These are phyloP conservation scores for Tetraneura akinire DNA, from an alignment of 1,140 invertebrate genomes.

Conservation along the genomic window DNA sequence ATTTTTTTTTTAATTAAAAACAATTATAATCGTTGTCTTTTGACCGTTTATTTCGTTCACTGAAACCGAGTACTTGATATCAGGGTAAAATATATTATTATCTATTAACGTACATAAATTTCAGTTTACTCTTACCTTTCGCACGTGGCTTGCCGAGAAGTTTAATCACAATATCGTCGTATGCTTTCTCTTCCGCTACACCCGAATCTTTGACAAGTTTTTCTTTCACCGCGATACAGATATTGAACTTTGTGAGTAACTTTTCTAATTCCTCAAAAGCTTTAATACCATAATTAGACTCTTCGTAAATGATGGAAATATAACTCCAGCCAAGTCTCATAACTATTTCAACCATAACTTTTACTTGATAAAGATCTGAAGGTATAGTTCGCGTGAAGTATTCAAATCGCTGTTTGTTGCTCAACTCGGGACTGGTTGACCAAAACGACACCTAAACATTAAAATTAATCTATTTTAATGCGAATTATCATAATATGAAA, in stretches of 20 bases:
- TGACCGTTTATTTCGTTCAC: too few species aligned
- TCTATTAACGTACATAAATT: neutral
- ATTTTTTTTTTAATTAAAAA: too few species aligned
- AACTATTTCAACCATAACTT: conserved; percentile 95
- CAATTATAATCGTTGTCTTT: too few species aligned
- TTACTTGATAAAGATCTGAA: conserved; percentile 91
- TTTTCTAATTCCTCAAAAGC: conserved; percentile 92
- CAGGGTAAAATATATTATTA: neutral
- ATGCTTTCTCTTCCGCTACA: conserved; percentile 80
- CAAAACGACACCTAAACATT: conserved; percentile 81
- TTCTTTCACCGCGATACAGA: conserved; percentile 92
- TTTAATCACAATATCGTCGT: conserved; percentile 84
- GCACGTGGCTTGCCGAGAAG: conserved; percentile 81
- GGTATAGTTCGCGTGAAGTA: conserved; percentile 94
- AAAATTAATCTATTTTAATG: neutral
- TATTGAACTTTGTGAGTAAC: conserved; percentile 74
- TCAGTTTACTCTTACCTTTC: conserved; percentile 67
- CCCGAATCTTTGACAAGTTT: conserved; percentile 94
- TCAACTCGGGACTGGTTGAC: conserved; percentile 91
- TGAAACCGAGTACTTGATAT: too few species aligned
- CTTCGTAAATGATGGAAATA: conserved; percentile 93
- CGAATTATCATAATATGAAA: neutral
- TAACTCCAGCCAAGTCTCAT: conserved; percentile 86
- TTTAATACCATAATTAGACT: conserved; percentile 95
- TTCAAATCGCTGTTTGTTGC: conserved; percentile 92